phyloP scores from a whole-genome alignment of 2,797 vertebrate species.

The Bovichtus variegatus region DNA sequence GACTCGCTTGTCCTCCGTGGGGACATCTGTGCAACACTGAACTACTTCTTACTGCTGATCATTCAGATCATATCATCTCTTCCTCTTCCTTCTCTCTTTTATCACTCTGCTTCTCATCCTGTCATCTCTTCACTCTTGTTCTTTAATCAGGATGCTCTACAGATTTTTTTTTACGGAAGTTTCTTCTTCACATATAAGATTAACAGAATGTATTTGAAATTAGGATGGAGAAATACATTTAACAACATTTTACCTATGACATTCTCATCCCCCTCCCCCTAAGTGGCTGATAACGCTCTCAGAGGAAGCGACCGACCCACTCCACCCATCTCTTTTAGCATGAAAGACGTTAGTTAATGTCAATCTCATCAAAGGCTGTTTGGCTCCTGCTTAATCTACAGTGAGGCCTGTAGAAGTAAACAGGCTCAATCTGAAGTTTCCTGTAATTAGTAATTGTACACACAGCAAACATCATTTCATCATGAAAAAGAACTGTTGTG shows the following conservation, averaged over 20 bases:
- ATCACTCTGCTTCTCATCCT: neutral
- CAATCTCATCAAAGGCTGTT: constrained; percentile 41
- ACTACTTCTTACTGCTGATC: constrained; percentile 37
- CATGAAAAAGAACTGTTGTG: constrained; percentile 23
- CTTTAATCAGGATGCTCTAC: neutral
- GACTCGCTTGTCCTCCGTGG: constrained; percentile 12
- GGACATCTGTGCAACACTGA: constrained; percentile 28
- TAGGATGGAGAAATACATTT: neutral
- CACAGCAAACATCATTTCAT: constrained; percentile 38
- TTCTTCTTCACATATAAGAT: neutral
- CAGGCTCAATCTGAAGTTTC: constrained; percentile 61
- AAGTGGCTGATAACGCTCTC: constrained; percentile 50
- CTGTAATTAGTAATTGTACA: constrained; percentile 69
- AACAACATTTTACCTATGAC: neutral
- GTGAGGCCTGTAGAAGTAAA: constrained; percentile 51
- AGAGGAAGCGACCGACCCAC: constrained; percentile 63
- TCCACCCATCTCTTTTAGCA: constrained; percentile 64
- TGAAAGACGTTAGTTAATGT: constrained; percentile 41
- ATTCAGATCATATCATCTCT: constrained; percentile 43
- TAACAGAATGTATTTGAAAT: neutral
- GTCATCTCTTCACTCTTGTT: neutral
- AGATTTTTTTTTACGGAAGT: neutral
- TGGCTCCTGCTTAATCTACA: constrained; percentile 54
- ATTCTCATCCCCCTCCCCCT: neutral
- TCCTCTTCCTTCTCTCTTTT: neutral